Percentiles rank a stretch among this genome's conserved stretches.
Conservation (phyloP, 2,113 vertebrate genomes). For the Petroica traversi region DNA sequence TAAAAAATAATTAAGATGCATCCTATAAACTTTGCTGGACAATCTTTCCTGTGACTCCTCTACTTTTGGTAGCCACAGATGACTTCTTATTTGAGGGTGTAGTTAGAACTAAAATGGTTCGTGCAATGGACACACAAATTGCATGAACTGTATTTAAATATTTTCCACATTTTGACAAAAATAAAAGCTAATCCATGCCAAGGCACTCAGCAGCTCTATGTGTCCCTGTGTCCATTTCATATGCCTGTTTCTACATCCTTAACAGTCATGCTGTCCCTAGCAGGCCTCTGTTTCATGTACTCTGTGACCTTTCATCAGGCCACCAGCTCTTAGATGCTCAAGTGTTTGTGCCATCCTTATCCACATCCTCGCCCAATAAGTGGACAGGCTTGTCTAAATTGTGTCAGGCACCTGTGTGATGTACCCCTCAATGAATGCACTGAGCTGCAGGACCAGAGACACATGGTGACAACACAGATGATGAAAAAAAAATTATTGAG, state of each 20-base stretch:
- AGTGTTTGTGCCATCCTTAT: accelerated
- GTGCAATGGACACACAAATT: too few relatives aligned
- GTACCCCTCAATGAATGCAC: not conserved
- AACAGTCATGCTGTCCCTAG: accelerated
- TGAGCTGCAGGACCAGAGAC: not conserved
- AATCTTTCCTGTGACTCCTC: not conserved
- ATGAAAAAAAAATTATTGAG: not conserved
- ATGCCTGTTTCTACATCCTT: accelerated
- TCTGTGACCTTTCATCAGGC: too few relatives aligned
- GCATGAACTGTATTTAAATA: not conserved
- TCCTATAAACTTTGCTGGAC: not conserved
- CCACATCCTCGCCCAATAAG: too few relatives aligned
- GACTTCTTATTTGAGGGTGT: not conserved
- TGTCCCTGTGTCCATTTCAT: accelerated
- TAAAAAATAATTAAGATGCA: not conserved
- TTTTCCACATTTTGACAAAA: not conserved
- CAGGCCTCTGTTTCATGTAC: not conserved
- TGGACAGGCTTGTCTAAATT: not conserved
- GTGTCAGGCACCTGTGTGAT: not conserved
- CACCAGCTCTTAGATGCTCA: not conserved
- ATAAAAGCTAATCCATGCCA: not conserved
- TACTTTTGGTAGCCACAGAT: not conserved
- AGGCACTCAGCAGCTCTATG: accelerated
- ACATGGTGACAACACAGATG: accelerated
- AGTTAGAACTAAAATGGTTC: not conserved